phyloP scores from a whole-genome alignment of 2,113 vertebrate species.

The Daphoenositta chrysoptera region DNA sequence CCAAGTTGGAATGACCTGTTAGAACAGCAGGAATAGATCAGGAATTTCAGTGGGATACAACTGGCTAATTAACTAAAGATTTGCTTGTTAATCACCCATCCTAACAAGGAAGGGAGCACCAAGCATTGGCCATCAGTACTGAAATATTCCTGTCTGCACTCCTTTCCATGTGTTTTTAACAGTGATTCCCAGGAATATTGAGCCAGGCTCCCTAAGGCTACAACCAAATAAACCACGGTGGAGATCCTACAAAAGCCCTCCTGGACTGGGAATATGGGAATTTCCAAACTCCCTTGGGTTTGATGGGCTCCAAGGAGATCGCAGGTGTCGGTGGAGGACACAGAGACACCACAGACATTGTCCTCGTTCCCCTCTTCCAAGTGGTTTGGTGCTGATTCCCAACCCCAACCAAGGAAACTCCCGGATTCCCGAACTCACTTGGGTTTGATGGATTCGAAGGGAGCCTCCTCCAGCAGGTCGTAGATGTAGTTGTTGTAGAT shows the following conservation, averaged over 20 bases:
- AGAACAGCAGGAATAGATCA: not conserved
- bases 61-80: not conserved
- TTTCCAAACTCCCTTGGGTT: not conserved
- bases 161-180: not conserved
- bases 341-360: fast-evolving
- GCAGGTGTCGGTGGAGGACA: fast-evolving
- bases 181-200: fast-evolving
- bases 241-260: fast-evolving
- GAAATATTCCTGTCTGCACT: not conserved
- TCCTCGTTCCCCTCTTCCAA: not conserved
- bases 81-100: not conserved
- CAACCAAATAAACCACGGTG: fast-evolving
- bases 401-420: fast-evolving
- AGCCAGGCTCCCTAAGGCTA: not conserved
- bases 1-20: not conserved
- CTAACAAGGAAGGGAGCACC: fast-evolving
- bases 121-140: not conserved
- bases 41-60: not conserved
- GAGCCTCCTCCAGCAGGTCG: slow-evolving; percentile 89
- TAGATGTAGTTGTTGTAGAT: slow-evolving; percentile 99
- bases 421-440: slow-evolving; percentile 77
- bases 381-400: fast-evolving
- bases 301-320: fast-evolving
- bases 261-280: fast-evolving
- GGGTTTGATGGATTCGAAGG: slow-evolving; percentile 84